These are phyloP conservation scores for Danaus chrysippus DNA, from an alignment of 2,888 invertebrate genomes.

Conservation along the genomic window DNA sequence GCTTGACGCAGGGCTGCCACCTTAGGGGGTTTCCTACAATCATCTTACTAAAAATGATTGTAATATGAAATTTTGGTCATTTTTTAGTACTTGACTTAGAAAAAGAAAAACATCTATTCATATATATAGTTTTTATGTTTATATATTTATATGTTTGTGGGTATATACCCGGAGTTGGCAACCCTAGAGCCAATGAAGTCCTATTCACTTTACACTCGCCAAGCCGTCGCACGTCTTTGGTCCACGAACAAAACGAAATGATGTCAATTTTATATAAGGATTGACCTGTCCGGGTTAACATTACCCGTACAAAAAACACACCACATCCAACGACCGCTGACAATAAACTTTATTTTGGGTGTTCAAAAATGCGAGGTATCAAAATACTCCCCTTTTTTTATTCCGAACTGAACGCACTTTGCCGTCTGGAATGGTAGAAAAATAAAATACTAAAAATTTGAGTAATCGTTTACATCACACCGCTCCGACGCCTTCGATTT, in stretches of 20 bases:
- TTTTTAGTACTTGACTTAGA: too few species aligned
- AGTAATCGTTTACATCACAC: slow-evolving; percentile 39
- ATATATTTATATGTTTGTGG: too few species aligned
- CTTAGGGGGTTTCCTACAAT: slow-evolving; percentile 16
- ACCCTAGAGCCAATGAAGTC: neutral
- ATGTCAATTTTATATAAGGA: too few species aligned
- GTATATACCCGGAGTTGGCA: neutral
- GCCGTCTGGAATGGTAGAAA: slow-evolving; percentile 53
- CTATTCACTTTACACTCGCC: too few species aligned
- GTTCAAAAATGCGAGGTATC: slow-evolving; percentile 51
- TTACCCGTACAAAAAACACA: slow-evolving; percentile 37
- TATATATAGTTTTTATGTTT: too few species aligned
- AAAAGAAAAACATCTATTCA: too few species aligned
- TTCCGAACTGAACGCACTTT: slow-evolving; percentile 51
- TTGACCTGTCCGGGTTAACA: neutral
- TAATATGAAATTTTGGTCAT: too few species aligned
- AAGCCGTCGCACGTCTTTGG: too few species aligned
- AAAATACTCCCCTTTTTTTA: slow-evolving; percentile 49
- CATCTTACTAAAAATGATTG: slow-evolving; percentile 9
- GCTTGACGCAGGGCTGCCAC: slow-evolving; percentile 13
- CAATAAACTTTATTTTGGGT: slow-evolving; percentile 71
- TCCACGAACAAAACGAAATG: too few species aligned
- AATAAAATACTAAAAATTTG: slow-evolving; percentile 43
- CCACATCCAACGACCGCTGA: slow-evolving; percentile 53
- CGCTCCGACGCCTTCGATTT: slow-evolving; percentile 21